phyloP scores from a whole-genome alignment of 2,888 invertebrate genomes.

The Coecobrya sp. region DNA sequence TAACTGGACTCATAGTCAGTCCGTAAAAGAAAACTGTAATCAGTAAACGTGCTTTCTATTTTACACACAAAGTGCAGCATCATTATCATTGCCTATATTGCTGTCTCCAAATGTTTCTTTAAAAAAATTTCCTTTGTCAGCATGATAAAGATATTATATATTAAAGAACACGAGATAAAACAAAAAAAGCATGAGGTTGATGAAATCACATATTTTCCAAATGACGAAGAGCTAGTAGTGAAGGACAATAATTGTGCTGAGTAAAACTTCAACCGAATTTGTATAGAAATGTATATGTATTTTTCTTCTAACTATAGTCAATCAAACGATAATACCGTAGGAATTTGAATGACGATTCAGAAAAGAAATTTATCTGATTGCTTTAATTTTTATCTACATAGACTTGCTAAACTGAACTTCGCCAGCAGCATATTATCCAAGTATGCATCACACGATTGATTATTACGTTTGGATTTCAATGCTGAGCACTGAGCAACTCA shows the following conservation, averaged over 20 bases:
- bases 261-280: too few relatives aligned
- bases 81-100: neutral
- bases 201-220: slow-evolving; percentile 20
- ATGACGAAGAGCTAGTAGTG: neutral
- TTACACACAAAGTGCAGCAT: neutral
- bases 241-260: neutral
- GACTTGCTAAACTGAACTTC: neutral
- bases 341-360: slow-evolving; percentile 68
- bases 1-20: neutral
- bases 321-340: slow-evolving; percentile 29
- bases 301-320: neutral
- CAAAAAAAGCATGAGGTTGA: neutral
- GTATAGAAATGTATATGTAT: neutral
- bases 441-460: neutral
- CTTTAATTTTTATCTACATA: slow-evolving; percentile 20
- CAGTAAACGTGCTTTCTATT: neutral
- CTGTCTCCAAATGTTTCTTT: slow-evolving; percentile 66
- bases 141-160: slow-evolving; percentile 55
- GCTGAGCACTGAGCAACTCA: neutral
- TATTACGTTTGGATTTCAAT: neutral
- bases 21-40: neutral
- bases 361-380: slow-evolving; percentile 38
- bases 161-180: slow-evolving; percentile 32
- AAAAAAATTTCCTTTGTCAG: slow-evolving; percentile 72
- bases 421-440: neutral